Percentiles rank a stretch among this genome's conserved stretches.
Evolutionary conservation across 1,140 invertebrate species (phyloP).

Genomic region (Arctopsyche grandis): DNA sequence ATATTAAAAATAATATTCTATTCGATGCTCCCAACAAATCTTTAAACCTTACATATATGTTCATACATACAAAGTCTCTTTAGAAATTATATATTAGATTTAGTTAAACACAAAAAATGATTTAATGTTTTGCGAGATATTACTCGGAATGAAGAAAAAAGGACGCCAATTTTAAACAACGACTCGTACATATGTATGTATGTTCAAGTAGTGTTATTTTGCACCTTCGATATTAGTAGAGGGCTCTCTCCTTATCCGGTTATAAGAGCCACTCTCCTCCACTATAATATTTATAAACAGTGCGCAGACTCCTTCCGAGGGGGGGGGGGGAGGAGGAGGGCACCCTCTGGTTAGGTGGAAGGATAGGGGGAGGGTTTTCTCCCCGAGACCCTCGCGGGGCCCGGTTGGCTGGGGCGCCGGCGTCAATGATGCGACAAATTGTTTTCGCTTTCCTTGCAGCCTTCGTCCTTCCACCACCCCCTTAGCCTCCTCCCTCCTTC

Average conservation of each 20-base stretch:
- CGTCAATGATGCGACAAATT: conserved; percentile 54
- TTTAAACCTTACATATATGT: too few relatives aligned
- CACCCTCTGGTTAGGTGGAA: not conserved
- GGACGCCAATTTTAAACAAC: too few relatives aligned
- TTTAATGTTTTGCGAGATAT: too few relatives aligned
- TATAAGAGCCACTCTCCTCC: not conserved
- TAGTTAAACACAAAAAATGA: too few relatives aligned
- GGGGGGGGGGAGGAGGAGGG: not conserved
- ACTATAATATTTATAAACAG: conserved; percentile 18
- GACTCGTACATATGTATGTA: not conserved
- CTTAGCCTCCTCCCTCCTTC: not conserved
- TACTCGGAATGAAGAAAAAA: too few relatives aligned
- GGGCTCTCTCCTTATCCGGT: not conserved
- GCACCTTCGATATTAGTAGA: not conserved
- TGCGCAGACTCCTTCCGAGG: conserved; percentile 9
- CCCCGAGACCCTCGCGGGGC: conserved; percentile 13
- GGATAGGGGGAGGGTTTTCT: conserved; percentile 1
- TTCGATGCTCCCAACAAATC: too few relatives aligned
- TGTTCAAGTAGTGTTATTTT: not conserved
- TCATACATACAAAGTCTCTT: too few relatives aligned
- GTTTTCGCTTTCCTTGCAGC: conserved; percentile 50
- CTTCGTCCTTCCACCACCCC: conserved; percentile 20
- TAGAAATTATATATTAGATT: too few relatives aligned
- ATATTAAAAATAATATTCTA: too few relatives aligned
- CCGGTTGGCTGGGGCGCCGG: conserved; percentile 44